Base-by-base conservation (phyloP, 2,797 vertebrate genomes). In the Pseudochromis fuscus region DNA sequence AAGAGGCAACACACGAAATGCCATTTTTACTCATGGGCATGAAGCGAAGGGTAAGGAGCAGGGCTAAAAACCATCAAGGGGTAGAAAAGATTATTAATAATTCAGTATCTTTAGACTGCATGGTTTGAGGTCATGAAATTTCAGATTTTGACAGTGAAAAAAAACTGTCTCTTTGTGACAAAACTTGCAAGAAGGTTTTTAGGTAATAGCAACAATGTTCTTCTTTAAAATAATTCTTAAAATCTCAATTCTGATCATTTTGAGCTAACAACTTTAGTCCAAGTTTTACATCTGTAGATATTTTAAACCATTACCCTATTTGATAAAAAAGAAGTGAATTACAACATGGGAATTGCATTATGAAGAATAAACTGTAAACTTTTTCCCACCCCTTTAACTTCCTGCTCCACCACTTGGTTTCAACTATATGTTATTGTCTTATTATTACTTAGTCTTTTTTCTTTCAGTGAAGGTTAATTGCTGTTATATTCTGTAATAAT, bases 11-110 rank as follows among this genome's bases (percentile, higher is more conserved):
- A 55, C 27, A 49, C 31, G 28, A 50, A 55, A 48, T 38, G 27
- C 30, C 2, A 30, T 5, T n/a, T 78, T 78, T 59, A 38, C 27
- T 38, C 63, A 12, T 30, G 23, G 19, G n/a, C 15, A 40, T 2
- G 5, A 31, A 50, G 35, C 8, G 12, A 21, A 44, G 24, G 7
- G 30, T 2, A 8, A 30, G 15, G 5, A 42, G 19, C 33, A 28
- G 28, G 18, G 10, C 4, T 66, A 25, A 53, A n/a, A 38, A 42
- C 31, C 44, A 57, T 24, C 21, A 60, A 24, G 12, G 7, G 31
- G 4, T 57, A 3, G 10, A 44, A 35, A 19, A 50, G 25, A 52
- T 21, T 12, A n/a, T 50, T n/a, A 60, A 19, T 30, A 55, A 49
- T 55, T 74, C 2, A 56, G 13, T 15, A 45, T 53, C 19, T 38